Base-by-base conservation (phyloP, 92 coral and sea anemone species). In the Epizoanthus rinbou region DNA sequence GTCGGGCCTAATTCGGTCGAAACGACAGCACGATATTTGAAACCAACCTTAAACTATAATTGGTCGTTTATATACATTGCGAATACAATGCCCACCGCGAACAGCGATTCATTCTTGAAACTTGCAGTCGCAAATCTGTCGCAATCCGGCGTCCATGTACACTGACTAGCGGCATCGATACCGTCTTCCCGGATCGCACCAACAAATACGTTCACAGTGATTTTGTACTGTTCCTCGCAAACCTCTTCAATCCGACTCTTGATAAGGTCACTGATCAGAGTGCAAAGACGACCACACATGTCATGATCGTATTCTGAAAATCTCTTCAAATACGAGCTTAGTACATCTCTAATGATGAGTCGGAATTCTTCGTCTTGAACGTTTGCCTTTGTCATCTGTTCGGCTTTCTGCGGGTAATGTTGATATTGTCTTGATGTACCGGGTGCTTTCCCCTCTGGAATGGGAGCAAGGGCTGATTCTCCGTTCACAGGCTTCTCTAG, bases 1-100 rank as follows among this genome's bases (percentile, higher is more conserved):
- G 5, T 37, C 43, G 43, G 6, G 3, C 6, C 43, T 37, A 37
- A 37, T 6, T 37, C 43, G 43, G 43, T 37, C 43, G 43, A 37
- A 37, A 3, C 6, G 43, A 3, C 43, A 37, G 6, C 43, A 3
- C 43, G 43, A 3, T 37, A 50, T 11, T 50, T 50, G 54, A 50
- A 50, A 50, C 14, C 54, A 2, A 15, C 54, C 15, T 50, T 50
- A 50, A 50, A 50, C 15, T 50, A 0, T 43, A 10, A 9, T 59
- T 19, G 64, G 37, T 41, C 52, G 45, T 62, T 37, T 37, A 6
- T 78, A 59, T 78, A 78, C 79, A 87, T 88, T 35, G 91, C 90
- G 66, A 92, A 92, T 31, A 92, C 95, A n/a, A 89, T 85, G 33
- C 93, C 93, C 15, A 92, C 81, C 63, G 95, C 95, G 85, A 89